Evolutionary conservation across 2,797 vertebrate species (phyloP), one percentile per base, ranked within the genome.

Genomic region (Bovichtus variegatus): DNA sequence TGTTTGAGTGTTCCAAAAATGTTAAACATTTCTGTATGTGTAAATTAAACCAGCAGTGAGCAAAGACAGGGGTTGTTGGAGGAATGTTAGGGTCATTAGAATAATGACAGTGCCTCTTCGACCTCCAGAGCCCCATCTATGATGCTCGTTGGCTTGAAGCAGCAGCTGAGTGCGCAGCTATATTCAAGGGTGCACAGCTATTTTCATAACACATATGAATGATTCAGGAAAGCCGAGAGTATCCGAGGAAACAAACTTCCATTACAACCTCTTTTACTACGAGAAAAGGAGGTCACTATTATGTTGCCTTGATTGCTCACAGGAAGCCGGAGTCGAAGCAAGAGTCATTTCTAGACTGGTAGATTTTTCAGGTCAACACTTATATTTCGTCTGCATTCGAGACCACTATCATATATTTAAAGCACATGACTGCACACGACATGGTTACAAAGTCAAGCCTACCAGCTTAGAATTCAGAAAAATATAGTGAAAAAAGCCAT

Each of bases 151-250:
- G 76, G 77, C 55, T 67, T 40, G 49, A 51, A 69, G 74, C 77
- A 66, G 78, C 62, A 72, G 76, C 73, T 25, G 71, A 82, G 72
- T 70, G 31, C 8, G 31, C 8, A 9, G 31, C 31, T 34, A 69
- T 47, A 73, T 79, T 75, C 72, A 57, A 76, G 57, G 49, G 36
- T 34, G 74, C 36, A n/a, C 46, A 36, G 71, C 81, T 79, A 55
- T 84, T 89, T 86, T 92, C 86, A 88, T 80, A 82, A 59, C 77
- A 83, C 49, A 46, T 80, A 90, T 92, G 80, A 91, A 91, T 92
- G 89, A 91, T 91, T 91, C 84, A 90, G 71, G 68, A 47, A 81
- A 83, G 85, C 75, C 4, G 38, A 81, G 72, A 80, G 77, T 53
- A 84, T 75, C 73, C 8, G 27, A 75, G 59, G 67, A 51, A 72